Percentiles rank a stretch among this genome's conserved stretches.
Conservation (phyloP, 2,113 vertebrate species). For the Pycnonotus jocosus region DNA sequence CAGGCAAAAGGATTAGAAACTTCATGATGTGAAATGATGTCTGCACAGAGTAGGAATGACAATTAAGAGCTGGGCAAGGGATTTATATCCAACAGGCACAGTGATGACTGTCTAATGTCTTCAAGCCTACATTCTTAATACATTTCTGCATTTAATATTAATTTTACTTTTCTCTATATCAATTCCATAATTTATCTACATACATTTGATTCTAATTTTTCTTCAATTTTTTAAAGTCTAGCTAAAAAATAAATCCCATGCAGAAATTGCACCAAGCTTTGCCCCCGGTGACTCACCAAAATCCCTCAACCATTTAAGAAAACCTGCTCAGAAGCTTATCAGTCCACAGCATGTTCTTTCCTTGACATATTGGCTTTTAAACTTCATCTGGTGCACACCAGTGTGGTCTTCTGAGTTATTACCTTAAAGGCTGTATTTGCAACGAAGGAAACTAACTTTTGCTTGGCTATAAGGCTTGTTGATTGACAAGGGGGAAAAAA, state of each 20-base stretch:
- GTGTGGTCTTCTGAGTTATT: background rate
- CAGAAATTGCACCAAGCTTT: background rate
- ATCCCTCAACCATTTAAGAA: background rate
- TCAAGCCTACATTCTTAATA: background rate
- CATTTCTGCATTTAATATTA: background rate
- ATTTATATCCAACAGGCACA: background rate
- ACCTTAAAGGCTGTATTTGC: background rate
- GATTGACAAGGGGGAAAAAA: background rate
- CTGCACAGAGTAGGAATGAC: background rate
- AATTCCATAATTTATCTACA: background rate
- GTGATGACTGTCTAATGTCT: background rate
- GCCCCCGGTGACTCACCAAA: background rate
- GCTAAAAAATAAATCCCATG: background rate
- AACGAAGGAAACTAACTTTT: background rate
- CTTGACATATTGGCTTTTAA: background rate
- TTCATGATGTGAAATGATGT: background rate
- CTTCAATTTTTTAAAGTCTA: background rate
- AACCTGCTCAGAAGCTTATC: background rate
- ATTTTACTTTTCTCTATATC: background rate
- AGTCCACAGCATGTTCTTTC: background rate
- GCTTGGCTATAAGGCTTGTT: background rate
- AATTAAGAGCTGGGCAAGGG: background rate
- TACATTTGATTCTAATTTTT: background rate
- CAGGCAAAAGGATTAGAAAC: background rate
- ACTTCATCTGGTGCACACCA: background rate